These are phyloP conservation scores for Nettapus auritus DNA, from an alignment of 2,113 vertebrate species.

Conservation along the genomic window DNA sequence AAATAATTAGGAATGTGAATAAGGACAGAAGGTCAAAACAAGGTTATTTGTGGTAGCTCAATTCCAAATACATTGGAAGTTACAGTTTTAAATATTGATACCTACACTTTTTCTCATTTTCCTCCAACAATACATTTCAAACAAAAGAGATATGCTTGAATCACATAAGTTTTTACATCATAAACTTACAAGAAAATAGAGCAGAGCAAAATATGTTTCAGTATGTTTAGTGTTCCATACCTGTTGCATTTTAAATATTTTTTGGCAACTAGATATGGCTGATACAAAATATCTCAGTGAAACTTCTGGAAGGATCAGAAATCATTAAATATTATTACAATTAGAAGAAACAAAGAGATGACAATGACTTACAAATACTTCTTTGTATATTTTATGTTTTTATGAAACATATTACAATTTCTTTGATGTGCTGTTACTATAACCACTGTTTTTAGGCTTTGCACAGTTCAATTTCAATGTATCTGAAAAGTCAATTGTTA, in stretches of 20 bases:
- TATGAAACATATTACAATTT: background rate
- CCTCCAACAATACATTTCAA: background rate
- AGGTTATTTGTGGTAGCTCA: background rate
- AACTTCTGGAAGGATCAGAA: background rate
- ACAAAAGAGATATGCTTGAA: background rate
- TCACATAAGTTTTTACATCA: background rate
- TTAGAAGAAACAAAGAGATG: background rate
- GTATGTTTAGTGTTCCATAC: background rate
- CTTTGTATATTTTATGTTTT: background rate
- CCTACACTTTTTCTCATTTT: background rate
- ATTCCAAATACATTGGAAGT: background rate
- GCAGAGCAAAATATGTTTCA: background rate
- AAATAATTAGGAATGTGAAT: background rate
- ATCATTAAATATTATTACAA: background rate
- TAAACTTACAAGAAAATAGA: background rate
- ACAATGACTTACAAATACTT: background rate
- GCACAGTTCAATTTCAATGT: slow-evolving; percentile 8
- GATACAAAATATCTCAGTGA: background rate
- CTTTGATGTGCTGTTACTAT: background rate
- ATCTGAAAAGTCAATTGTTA: slow-evolving; percentile 14
- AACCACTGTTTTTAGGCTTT: slow-evolving; percentile 9
- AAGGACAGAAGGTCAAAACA: background rate
- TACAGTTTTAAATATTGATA: background rate
- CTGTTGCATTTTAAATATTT: background rate
- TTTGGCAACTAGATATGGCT: background rate